A percentile compares a stretch with the other conserved stretches of the same genome.
Evolutionary conservation across 2,113 vertebrate genomes (phyloP).

Genomic region (Melospiza melodia): DNA sequence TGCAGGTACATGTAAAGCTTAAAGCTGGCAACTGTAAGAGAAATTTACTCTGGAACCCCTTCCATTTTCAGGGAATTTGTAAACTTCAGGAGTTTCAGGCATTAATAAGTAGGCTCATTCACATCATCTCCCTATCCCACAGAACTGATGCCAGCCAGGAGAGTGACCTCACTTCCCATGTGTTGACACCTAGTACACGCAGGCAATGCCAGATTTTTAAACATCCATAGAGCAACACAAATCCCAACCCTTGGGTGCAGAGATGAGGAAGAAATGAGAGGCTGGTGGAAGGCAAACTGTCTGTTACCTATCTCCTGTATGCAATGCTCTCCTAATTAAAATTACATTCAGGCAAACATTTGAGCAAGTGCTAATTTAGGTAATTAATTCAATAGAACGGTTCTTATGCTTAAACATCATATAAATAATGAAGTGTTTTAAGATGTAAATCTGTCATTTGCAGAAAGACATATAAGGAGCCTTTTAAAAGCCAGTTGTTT

Average conservation of each 20-base stretch:
- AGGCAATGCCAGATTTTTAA: not conserved
- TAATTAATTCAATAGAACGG: not conserved
- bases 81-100: not conserved
- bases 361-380: not conserved
- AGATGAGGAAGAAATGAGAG: not conserved
- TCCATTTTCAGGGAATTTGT: not conserved
- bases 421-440: not conserved
- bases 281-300: not conserved
- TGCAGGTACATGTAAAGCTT: not conserved
- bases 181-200: not conserved
- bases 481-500: not conserved
- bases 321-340: not conserved
- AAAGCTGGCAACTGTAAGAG: not conserved
- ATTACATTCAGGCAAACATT: not conserved
- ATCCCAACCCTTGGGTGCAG: not conserved
- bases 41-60: not conserved
- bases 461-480: not conserved
- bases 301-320: not conserved
- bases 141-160: not conserved
- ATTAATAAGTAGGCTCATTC: not conserved
- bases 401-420: not conserved
- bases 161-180: fast-evolving
- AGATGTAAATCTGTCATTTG: not conserved
- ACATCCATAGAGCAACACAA: not conserved
- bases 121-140: not conserved